Percentiles rank a stretch among this genome's conserved stretches.
phyloP scores from a whole-genome alignment of 2,888 invertebrate genomes.

The Brachyptera putata region DNA sequence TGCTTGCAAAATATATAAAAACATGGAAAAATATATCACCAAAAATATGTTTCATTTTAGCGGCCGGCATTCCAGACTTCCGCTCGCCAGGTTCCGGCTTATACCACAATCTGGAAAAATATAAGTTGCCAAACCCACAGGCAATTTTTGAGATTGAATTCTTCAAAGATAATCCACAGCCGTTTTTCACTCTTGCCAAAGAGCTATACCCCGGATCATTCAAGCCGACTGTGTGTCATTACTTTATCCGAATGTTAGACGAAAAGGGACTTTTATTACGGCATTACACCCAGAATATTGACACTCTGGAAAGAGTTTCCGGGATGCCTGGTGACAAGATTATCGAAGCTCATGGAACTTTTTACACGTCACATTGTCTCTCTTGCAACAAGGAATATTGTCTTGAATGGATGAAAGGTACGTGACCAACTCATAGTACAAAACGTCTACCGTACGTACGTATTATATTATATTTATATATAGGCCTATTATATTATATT shows the following conservation, averaged over 20 bases:
- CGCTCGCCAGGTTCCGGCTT: slow-evolving; percentile 88
- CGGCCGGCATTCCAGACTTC: slow-evolving; percentile 95
- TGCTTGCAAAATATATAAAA: too few species aligned
- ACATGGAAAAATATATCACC: neutral
- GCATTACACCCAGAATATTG: slow-evolving; percentile 77
- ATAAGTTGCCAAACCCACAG: slow-evolving; percentile 85
- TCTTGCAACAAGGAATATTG: slow-evolving; percentile 67
- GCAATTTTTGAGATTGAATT: slow-evolving; percentile 89
- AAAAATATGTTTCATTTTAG: slow-evolving; percentile 48
- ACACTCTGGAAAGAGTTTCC: slow-evolving; percentile 83
- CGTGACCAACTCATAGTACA: neutral
- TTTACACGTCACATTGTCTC: slow-evolving; percentile 81
- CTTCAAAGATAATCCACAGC: slow-evolving; percentile 83
- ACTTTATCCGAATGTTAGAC: slow-evolving; percentile 79
- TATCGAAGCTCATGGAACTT: slow-evolving; percentile 94
- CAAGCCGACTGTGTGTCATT: slow-evolving; percentile 86
- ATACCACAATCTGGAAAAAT: slow-evolving; percentile 87
- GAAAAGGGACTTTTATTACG: slow-evolving; percentile 65
- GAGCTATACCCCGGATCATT: slow-evolving; percentile 83
- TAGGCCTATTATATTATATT: too few species aligned
- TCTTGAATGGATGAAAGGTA: slow-evolving; percentile 84
- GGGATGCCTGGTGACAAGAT: slow-evolving; percentile 78
- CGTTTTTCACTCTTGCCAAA: slow-evolving; percentile 88
- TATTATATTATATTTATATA: slow-evolving; percentile 37
- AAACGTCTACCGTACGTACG: neutral